Conservation (phyloP, 2,113 vertebrate genomes). For the Nicator chloris region DNA sequence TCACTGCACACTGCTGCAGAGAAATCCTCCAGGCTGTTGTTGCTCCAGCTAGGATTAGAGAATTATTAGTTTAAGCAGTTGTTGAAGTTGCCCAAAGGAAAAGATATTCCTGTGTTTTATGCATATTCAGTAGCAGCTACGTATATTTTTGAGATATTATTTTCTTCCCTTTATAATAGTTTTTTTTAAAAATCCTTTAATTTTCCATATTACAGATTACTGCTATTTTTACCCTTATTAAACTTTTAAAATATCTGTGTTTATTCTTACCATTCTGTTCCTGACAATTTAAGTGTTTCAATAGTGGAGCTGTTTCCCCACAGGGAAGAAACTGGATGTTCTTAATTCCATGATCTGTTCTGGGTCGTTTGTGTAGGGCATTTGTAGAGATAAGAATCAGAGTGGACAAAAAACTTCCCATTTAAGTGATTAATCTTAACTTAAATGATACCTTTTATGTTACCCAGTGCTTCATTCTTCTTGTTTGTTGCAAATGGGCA, state of each 20-base stretch:
- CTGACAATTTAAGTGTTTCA: not conserved
- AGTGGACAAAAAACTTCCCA: not conserved
- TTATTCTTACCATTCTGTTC: not conserved
- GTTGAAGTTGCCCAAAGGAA: not conserved
- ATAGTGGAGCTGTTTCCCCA: not conserved
- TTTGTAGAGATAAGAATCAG: not conserved
- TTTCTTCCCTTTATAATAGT: not conserved
- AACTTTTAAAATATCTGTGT: not conserved
- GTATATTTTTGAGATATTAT: not conserved
- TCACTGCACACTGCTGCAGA: not conserved
- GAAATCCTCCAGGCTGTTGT: not conserved
- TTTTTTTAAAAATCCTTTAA: not conserved
- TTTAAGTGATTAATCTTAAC: not conserved
- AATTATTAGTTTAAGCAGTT: not conserved
- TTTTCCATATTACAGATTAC: not conserved
- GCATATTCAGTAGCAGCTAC: not conserved
- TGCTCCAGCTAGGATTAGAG: not conserved
- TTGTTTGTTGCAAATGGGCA: not conserved
- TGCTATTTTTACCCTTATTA: not conserved
- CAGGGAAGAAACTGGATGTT: not conserved
- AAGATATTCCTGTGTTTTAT: not conserved
- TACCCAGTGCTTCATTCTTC: not conserved
- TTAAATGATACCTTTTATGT: not conserved
- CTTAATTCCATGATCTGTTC: not conserved
- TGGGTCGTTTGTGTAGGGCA: not conserved